A percentile compares a stretch with the other conserved stretches of the same genome.
These are phyloP conservation scores for Botia almorhae DNA, from an alignment of 2,797 vertebrate genomes.

Conservation along the genomic window DNA sequence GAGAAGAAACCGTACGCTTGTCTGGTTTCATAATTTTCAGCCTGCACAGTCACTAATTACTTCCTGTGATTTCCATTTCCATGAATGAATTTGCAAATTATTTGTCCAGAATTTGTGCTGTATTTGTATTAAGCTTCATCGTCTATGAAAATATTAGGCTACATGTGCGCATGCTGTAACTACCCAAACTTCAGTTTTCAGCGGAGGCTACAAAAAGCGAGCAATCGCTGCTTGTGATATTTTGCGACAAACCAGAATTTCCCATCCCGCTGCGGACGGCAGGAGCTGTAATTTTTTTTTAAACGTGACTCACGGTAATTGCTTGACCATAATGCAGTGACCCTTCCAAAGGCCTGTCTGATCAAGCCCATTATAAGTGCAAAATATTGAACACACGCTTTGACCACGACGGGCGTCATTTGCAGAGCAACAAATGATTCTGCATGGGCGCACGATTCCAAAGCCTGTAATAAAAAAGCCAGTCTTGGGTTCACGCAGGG, in stretches of 20 bases:
- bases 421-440: constrained; percentile 23
- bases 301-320: background rate
- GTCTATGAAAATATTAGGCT: background rate
- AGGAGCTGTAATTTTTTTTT: constrained; percentile 17
- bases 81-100: background rate
- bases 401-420: constrained; percentile 35
- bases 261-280: background rate
- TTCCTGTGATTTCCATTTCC: background rate
- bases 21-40: background rate
- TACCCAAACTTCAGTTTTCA: background rate
- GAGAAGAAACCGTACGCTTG: background rate
- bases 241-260: background rate
- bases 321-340: constrained; percentile 5
- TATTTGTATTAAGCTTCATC: background rate
- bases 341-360: constrained; percentile 10
- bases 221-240: background rate
- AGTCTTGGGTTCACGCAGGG: constrained; percentile 58
- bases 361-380: background rate
- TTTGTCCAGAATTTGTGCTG: background rate
- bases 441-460: constrained; percentile 51
- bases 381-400: constrained; percentile 8
- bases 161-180: background rate
- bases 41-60: background rate
- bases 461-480: constrained; percentile 66
- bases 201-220: background rate